These are phyloP conservation scores for Podarcis cretensis DNA, from an alignment of 2,113 vertebrate genomes.

Conservation along the genomic window DNA sequence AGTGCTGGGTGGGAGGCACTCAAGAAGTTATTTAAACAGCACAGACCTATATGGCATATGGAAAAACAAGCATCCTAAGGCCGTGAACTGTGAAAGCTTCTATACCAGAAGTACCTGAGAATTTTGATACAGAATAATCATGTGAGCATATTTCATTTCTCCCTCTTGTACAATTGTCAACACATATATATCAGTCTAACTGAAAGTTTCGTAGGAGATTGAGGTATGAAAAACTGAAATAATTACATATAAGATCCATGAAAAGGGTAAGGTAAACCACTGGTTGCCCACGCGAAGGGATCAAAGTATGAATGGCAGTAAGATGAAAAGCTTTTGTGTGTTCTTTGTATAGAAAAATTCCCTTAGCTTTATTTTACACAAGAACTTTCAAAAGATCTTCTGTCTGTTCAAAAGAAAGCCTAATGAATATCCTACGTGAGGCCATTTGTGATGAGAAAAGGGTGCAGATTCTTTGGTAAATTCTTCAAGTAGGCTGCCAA, in stretches of 20 bases:
- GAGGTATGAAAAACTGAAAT: not conserved
- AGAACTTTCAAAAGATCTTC: conserved; percentile 23
- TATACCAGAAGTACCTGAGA: not conserved
- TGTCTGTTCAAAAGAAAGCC: conserved; percentile 42
- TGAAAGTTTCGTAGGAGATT: conserved; percentile 3
- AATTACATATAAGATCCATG: conserved; percentile 13
- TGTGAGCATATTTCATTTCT: not conserved
- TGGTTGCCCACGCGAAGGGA: conserved; percentile 22
- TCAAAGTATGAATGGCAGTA: conserved; percentile 36
- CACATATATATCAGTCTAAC: not conserved
- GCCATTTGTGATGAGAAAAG: conserved; percentile 8
- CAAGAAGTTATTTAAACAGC: not conserved
- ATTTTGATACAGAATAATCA: not conserved
- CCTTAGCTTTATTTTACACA: conserved; percentile 34
- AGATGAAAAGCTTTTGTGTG: conserved; percentile 42
- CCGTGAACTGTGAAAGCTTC: not conserved
- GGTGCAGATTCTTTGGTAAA: conserved; percentile 26
- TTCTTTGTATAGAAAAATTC: conserved; percentile 50
- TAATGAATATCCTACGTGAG: conserved; percentile 37
- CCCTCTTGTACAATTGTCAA: not conserved
- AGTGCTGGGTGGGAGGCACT: not conserved
- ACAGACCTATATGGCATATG: not conserved
- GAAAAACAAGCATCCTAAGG: not conserved
- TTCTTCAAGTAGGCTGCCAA: conserved; percentile 16
- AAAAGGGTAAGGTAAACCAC: conserved; percentile 29